phyloP scores from a whole-genome alignment of 2,888 invertebrate genomes.

The Baccha elongata region DNA sequence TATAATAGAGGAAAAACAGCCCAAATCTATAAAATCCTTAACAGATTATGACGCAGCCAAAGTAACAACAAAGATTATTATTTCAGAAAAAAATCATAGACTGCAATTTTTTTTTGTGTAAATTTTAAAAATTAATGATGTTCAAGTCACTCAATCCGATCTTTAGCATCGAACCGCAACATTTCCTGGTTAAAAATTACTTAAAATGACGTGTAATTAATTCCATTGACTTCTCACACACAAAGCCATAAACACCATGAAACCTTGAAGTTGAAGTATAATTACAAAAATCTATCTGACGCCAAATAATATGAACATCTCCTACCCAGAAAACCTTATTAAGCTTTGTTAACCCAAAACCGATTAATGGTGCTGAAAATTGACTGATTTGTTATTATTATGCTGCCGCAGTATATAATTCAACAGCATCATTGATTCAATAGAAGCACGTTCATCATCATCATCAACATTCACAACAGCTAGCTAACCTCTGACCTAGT shows the following conservation, averaged over 20 bases:
- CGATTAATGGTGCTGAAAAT: constrained; percentile 27
- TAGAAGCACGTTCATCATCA: not conserved
- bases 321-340: not conserved
- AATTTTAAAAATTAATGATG: constrained; percentile 7
- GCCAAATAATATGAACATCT: constrained; percentile 13
- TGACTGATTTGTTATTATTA: constrained; percentile 21
- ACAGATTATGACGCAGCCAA: no score
- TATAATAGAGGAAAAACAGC: no score
- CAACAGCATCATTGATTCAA: not conserved
- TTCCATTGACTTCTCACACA: constrained; percentile 8
- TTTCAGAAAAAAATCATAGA: no score
- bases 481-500: constrained; percentile 26
- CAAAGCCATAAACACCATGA: not conserved
- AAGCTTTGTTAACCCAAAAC: constrained; percentile 14
- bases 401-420: not conserved
- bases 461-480: constrained; percentile 1
- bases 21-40: no score
- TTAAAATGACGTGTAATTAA: constrained; percentile 25
- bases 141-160: constrained; percentile 1
- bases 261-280: constrained; percentile 16
- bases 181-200: constrained; percentile 6
- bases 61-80: no score
- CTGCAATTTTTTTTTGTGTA: not conserved
- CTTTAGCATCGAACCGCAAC: not conserved
- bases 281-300: constrained; percentile 16